Evolutionary conservation across 2,888 invertebrate genomes (phyloP).

Genomic region (Cordylochernes scorpioides): DNA sequence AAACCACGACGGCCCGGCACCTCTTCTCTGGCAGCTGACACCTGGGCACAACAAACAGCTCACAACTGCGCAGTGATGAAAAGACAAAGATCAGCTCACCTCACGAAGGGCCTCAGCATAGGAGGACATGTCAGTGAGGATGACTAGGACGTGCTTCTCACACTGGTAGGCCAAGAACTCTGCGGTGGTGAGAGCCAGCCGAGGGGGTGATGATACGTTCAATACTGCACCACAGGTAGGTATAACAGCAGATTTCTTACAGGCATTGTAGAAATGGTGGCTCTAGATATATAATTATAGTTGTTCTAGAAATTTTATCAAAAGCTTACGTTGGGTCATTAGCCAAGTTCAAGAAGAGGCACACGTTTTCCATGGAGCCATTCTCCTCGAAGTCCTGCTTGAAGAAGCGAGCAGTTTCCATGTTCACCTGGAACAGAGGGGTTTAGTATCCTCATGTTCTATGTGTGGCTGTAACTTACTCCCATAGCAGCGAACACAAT

Average conservation of each 20-base stretch:
- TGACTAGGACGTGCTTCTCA: conserved; percentile 97
- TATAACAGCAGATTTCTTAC: too few relatives aligned
- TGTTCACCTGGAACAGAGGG: conserved; percentile 25
- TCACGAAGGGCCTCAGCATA: conserved; percentile 98
- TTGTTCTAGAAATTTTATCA: not conserved
- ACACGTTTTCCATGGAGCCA: conserved; percentile 99
- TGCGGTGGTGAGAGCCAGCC: conserved; percentile 86
- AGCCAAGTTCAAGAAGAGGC: conserved; percentile 93
- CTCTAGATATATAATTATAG: too few relatives aligned
- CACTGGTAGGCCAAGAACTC: conserved; percentile 99
- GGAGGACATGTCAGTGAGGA: conserved; percentile 97
- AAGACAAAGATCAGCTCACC: conserved; percentile 27
- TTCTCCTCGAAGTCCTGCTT: conserved; percentile 84
- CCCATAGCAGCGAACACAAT: conserved; percentile 99
- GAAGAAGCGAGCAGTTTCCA: conserved; percentile 96
- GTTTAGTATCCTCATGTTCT: not conserved
- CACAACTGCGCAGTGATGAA: too few relatives aligned
- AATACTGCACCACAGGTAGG: too few relatives aligned
- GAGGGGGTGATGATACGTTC: conserved; percentile 98
- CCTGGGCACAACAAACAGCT: conserved; percentile 23
- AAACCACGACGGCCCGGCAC: conserved; percentile 99
- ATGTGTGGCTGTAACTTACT: conserved; percentile 35
- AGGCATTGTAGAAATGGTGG: too few relatives aligned
- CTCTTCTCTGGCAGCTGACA: conserved; percentile 94
- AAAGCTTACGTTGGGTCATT: conserved; percentile 66